A percentile compares a stretch with the other conserved stretches of the same genome.
These are phyloP conservation scores for Danio tinwini DNA, from an alignment of 2,797 vertebrate species.

Conservation along the genomic window DNA sequence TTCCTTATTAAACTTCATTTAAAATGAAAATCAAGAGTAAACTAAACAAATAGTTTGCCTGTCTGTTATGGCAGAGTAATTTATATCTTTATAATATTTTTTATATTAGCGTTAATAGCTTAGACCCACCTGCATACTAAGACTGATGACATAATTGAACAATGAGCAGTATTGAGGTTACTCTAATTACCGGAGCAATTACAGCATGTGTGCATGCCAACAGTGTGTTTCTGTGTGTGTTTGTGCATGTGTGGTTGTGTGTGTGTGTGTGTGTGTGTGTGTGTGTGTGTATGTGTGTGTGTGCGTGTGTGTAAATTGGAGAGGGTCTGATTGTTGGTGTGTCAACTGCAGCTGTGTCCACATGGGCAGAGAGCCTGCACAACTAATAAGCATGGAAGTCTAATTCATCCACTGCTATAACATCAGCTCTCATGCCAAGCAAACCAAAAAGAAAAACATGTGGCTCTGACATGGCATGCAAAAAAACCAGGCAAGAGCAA, in stretches of 20 bases:
- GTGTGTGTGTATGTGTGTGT: constrained; percentile 52
- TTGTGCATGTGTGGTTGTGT: constrained; percentile 56
- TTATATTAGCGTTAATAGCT: constrained; percentile 3
- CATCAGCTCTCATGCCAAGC: constrained; percentile 60
- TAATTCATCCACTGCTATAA: constrained; percentile 60
- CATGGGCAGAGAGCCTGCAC: constrained; percentile 56
- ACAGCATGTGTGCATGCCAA: constrained; percentile 40
- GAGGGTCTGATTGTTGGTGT: constrained; percentile 53
- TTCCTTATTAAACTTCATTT: no score
- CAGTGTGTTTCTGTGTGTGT: constrained; percentile 50
- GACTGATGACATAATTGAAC: constrained; percentile 56
- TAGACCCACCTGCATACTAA: constrained; percentile 44
- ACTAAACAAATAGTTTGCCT: not conserved
- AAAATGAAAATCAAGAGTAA: no score
- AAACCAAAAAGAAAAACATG: constrained; percentile 65
- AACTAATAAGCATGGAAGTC: constrained; percentile 61
- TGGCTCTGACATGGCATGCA: constrained; percentile 62
- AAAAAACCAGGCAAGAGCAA: constrained; percentile 54
- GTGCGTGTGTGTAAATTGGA: constrained; percentile 54
- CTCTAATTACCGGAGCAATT: constrained; percentile 52
- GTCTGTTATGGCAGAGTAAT: not conserved
- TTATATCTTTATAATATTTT: not conserved
- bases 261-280: constrained; percentile 49
- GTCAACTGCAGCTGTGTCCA: constrained; percentile 63
- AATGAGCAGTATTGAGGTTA: constrained; percentile 50